These are phyloP conservation scores for Monopterus albus DNA, from an alignment of 2,113 vertebrate species.

Conservation along the genomic window DNA sequence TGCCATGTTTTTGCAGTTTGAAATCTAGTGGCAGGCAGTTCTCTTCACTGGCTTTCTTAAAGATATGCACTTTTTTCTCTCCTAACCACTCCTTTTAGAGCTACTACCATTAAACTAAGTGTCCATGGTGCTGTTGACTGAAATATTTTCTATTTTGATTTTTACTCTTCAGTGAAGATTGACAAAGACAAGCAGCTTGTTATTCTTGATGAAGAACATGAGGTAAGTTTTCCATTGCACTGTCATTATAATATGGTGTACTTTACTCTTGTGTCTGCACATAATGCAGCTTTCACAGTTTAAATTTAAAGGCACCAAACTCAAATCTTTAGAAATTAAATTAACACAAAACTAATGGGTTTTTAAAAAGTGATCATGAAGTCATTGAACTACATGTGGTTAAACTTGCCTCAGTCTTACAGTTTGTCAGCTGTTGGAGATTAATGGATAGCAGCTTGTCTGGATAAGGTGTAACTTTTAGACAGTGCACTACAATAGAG, in stretches of 20 bases:
- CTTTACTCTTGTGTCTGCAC: too few relatives aligned
- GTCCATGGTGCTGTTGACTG: not conserved
- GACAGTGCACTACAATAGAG: not conserved
- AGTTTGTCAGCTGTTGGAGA: not conserved
- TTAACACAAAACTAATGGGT: too few relatives aligned
- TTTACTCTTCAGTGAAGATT: slow-evolving; percentile 90
- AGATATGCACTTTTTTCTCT: too few relatives aligned
- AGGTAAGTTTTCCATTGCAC: slow-evolving; percentile 81
- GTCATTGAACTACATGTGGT: not conserved
- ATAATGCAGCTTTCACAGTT: not conserved
- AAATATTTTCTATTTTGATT: not conserved
- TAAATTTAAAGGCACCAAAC: not conserved
- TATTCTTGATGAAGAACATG: slow-evolving; percentile 94
- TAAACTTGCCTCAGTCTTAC: not conserved
- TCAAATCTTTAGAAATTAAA: not conserved
- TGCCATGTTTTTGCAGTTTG: not conserved
- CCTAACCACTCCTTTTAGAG: not conserved
- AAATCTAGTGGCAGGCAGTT: not conserved
- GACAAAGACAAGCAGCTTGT: slow-evolving; percentile 95
- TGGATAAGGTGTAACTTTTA: slow-evolving; percentile 3
- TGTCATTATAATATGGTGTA: not conserved
- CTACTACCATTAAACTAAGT: not conserved
- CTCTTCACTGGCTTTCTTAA: not conserved
- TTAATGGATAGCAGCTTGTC: not conserved
- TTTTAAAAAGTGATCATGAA: too few relatives aligned